Percentiles rank a stretch among this genome's conserved stretches.
Conservation (phyloP, 2,113 vertebrate genomes). For the Solenodon paradoxus region DNA sequence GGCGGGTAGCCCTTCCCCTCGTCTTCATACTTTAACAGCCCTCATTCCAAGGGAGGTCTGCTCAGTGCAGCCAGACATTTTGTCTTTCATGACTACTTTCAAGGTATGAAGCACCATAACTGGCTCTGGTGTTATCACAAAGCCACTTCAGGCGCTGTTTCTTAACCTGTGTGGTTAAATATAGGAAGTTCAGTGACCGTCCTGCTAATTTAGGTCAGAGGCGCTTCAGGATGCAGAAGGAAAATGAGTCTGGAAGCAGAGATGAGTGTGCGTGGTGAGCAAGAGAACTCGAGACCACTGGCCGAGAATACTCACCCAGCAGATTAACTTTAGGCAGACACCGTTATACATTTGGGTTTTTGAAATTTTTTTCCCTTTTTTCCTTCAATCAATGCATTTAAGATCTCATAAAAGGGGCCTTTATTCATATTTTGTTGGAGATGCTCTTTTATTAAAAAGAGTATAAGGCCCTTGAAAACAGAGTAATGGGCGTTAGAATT, state of each 20-base stretch:
- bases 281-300: too few relatives aligned
- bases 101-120: conserved; percentile 6
- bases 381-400: not conserved
- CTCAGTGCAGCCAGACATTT: not conserved
- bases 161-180: conserved; percentile 41
- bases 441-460: conserved; percentile 17
- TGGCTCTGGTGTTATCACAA: conserved; percentile 25
- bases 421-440: not conserved
- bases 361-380: not conserved
- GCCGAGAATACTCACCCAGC: not conserved
- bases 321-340: not conserved
- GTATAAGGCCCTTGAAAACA: not conserved
- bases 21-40: not conserved
- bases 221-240: conserved; percentile 68
- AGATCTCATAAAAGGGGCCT: not conserved
- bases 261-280: conserved; percentile 26
- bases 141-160: conserved; percentile 47
- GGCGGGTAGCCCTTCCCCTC: not conserved
- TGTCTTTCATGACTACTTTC: not conserved
- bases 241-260: conserved; percentile 38
- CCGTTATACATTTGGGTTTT: not conserved
- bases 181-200: conserved; percentile 19
- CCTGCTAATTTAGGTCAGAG: conserved; percentile 34
- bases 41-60: not conserved
- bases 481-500: not conserved